Evolutionary conservation across 2,888 invertebrate species (phyloP).

Genomic region (Rhyacophila evoluta): DNA sequence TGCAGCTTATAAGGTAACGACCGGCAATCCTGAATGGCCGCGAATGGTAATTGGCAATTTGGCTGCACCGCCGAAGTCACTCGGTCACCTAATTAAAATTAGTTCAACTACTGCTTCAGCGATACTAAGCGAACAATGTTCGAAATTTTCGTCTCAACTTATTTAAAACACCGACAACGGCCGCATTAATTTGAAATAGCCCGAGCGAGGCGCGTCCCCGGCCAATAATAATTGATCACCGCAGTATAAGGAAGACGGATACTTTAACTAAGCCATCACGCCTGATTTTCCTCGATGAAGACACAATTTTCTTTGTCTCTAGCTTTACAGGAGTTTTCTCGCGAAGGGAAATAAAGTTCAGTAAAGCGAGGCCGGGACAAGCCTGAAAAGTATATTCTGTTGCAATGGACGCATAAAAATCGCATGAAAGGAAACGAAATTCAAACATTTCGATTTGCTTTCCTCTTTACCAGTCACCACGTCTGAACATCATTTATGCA

Average conservation of each 20-base stretch:
- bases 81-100: constrained; percentile 33
- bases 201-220: neutral
- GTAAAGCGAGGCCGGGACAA: too few relatives aligned
- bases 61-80: constrained; percentile 29
- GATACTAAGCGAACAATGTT: constrained; percentile 8
- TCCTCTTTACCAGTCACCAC: too few relatives aligned
- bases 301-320: neutral
- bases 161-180: neutral
- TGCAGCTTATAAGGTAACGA: neutral
- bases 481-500: too few relatives aligned
- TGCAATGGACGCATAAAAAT: too few relatives aligned
- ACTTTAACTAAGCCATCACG: constrained; percentile 1
- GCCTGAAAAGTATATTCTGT: too few relatives aligned
- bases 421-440: too few relatives aligned
- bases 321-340: too few relatives aligned
- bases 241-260: neutral
- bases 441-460: too few relatives aligned
- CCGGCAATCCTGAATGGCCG: constrained; percentile 4
- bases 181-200: neutral
- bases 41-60: constrained; percentile 33
- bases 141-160: neutral
- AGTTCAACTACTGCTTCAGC: neutral
- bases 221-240: constrained; percentile 11
- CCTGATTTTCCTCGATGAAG: neutral
- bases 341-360: too few relatives aligned